These are phyloP conservation scores for Drosophila tropicalis DNA, from an alignment of 1,140 invertebrate genomes.

Conservation along the genomic window DNA sequence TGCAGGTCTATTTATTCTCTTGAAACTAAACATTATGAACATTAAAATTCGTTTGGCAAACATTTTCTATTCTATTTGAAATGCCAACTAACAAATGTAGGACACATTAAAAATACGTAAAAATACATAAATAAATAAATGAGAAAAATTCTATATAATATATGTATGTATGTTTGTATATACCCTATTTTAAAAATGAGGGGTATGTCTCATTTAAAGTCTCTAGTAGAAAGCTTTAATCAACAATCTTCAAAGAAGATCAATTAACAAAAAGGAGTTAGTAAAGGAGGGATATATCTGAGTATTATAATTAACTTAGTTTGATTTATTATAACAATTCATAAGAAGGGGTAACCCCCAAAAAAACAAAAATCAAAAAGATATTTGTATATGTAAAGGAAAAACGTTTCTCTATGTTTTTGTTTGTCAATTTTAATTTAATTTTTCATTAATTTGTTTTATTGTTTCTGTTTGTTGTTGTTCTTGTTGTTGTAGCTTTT, in stretches of 20 bases:
- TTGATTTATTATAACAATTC: too few species aligned
- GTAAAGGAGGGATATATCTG: too few species aligned
- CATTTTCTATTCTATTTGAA: slow-evolving; percentile 44
- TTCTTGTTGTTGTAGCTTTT: slow-evolving; percentile 7
- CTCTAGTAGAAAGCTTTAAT: too few species aligned
- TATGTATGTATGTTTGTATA: too few species aligned
- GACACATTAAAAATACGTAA: too few species aligned
- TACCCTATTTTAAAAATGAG: too few species aligned
- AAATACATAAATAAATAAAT: neutral
- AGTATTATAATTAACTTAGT: too few species aligned
- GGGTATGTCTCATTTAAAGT: too few species aligned
- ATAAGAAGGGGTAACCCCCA: neutral
- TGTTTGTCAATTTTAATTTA: slow-evolving; percentile 31
- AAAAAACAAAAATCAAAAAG: too few species aligned
- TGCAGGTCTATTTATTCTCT: neutral
- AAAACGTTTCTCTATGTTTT: slow-evolving; percentile 21
- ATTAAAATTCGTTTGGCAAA: slow-evolving; percentile 55
- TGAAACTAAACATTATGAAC: slow-evolving; percentile 9
- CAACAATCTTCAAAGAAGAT: too few species aligned
- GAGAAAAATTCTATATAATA: neutral
- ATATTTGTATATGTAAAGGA: neutral
- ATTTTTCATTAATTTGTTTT: slow-evolving; percentile 63
- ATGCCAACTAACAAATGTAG: neutral
- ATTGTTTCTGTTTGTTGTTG: slow-evolving; percentile 17
- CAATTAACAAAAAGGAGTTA: too few species aligned